phyloP scores from a whole-genome alignment of 2,888 invertebrate genomes.

The Orchesella flavescens region DNA sequence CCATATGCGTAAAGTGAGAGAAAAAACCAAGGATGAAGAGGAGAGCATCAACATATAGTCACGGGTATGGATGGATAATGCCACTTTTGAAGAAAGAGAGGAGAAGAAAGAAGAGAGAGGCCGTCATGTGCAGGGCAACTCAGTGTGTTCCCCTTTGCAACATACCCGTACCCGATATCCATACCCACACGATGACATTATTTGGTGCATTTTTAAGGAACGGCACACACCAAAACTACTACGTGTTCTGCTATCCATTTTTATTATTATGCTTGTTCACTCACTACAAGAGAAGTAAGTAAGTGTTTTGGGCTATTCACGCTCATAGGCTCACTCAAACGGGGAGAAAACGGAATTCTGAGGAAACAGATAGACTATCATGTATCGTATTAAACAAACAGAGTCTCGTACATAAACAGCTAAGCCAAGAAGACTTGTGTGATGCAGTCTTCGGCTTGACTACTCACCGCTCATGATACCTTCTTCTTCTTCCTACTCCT shows the following conservation, averaged over 20 bases:
- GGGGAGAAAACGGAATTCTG: too few relatives aligned
- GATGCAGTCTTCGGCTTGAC: too few relatives aligned
- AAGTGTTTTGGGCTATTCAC: too few relatives aligned
- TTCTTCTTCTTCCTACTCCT: background rate
- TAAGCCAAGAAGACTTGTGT: too few relatives aligned
- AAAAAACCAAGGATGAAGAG: constrained; percentile 16
- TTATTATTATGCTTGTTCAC: too few relatives aligned
- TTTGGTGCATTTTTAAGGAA: background rate
- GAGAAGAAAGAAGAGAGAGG: constrained; percentile 15
- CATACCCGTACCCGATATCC: constrained; percentile 18
- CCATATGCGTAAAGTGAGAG: background rate
- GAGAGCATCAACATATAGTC: constrained; percentile 22
- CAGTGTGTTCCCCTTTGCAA: background rate
- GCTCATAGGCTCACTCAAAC: background rate
- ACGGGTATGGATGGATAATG: constrained; percentile 31
- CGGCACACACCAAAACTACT: background rate
- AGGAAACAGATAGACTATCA: too few relatives aligned
- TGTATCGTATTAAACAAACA: too few relatives aligned
- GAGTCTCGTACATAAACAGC: too few relatives aligned
- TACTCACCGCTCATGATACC: background rate
- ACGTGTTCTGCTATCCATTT: too few relatives aligned
- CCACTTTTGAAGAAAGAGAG: constrained; percentile 1
- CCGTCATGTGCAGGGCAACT: background rate
- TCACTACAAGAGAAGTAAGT: too few relatives aligned
- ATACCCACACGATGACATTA: constrained; percentile 19